These are phyloP conservation scores for Tiaroga cobitis DNA, from an alignment of 2,797 vertebrate genomes.

Conservation along the genomic window DNA sequence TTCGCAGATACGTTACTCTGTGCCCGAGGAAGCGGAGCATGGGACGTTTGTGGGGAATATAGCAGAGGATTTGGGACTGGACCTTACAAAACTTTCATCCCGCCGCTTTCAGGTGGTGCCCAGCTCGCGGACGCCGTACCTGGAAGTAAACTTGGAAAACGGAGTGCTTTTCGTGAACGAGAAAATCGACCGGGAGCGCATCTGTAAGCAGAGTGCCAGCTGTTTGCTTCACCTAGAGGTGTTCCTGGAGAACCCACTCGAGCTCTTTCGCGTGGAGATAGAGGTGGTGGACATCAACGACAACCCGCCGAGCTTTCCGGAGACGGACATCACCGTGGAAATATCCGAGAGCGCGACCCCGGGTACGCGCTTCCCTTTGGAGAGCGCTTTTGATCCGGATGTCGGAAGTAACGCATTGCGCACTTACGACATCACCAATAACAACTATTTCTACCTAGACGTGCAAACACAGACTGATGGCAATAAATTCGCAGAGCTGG, in stretches of 20 bases:
- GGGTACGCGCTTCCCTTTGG: slow-evolving; percentile 94
- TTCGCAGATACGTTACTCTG: slow-evolving; percentile 94
- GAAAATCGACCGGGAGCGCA: slow-evolving; percentile 93
- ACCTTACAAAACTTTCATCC: slow-evolving; percentile 94
- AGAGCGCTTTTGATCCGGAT: slow-evolving; percentile 97
- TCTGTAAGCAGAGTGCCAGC: slow-evolving; percentile 91
- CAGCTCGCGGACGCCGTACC: slow-evolving; percentile 89
- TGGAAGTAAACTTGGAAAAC: slow-evolving; percentile 95
- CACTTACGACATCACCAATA: slow-evolving; percentile 94
- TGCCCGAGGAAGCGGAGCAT: slow-evolving; percentile 95
- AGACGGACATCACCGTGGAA: slow-evolving; percentile 94
- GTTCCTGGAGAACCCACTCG: slow-evolving; percentile 93
- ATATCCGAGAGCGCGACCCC: slow-evolving; percentile 96
- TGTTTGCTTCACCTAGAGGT: slow-evolving; percentile 96
- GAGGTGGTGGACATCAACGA: slow-evolving; percentile 98
- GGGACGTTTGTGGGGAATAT: slow-evolving; percentile 98
- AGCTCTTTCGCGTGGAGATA: slow-evolving; percentile 96
- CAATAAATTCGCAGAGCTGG: slow-evolving; percentile 95
- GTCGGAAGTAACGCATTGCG: slow-evolving; percentile 94
- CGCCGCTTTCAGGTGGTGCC: slow-evolving; percentile 94
- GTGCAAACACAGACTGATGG: slow-evolving; percentile 96
- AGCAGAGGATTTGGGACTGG: slow-evolving; percentile 96
- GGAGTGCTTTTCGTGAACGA: slow-evolving; percentile 92
- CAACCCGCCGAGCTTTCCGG: slow-evolving; percentile 93
- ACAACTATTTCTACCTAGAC: slow-evolving; percentile 93